These are phyloP conservation scores for Aphelocoma californica DNA, from an alignment of 2,797 vertebrate genomes.

Conservation along the genomic window DNA sequence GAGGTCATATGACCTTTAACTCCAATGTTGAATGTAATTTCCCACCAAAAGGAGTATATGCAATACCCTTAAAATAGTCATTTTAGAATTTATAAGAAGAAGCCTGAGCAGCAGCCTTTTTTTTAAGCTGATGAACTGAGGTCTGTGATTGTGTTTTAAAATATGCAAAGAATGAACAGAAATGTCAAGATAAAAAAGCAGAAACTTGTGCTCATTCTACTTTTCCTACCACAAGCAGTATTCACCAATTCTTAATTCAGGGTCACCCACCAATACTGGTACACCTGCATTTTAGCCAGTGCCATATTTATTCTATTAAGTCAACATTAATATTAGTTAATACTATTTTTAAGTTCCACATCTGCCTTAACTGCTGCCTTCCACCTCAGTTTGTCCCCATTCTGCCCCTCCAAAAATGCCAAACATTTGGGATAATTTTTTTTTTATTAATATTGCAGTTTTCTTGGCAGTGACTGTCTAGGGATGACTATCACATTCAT, in stretches of 20 bases:
- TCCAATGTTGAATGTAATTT: background rate
- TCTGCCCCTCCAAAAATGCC: background rate
- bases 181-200: background rate
- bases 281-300: background rate
- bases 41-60: background rate
- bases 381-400: background rate
- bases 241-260: background rate
- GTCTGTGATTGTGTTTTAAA: background rate
- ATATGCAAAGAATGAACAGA: background rate
- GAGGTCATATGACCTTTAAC: background rate
- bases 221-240: background rate
- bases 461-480: background rate
- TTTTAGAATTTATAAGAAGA: background rate
- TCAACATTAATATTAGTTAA: background rate
- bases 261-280: background rate
- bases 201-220: background rate
- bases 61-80: background rate
- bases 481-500: slow-evolving; percentile 10
- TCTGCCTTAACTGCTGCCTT: background rate
- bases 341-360: background rate
- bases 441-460: background rate
- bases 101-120: background rate
- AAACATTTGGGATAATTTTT: background rate
- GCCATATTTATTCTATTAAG: background rate
- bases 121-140: background rate